Base-by-base conservation (phyloP, 92 coral and sea anemone genomes). In the Epizoanthus illoricatus region DNA sequence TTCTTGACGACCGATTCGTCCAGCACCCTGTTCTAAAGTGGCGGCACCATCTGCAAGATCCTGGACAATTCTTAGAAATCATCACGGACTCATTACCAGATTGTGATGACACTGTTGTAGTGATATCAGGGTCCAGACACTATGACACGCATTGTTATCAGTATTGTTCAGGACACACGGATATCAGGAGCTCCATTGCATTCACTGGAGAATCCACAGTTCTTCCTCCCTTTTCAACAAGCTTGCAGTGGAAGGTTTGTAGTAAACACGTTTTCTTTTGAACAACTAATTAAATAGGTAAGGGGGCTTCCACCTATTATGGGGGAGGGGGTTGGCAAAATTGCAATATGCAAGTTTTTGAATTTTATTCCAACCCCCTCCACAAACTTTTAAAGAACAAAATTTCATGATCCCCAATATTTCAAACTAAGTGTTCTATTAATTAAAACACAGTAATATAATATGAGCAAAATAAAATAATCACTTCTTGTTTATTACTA, bases 11-110 rank as follows among this genome's bases (percentile, higher is more conserved):
- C 40, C 86, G 99, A 60, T 94, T 86, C 74, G 85, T 91, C 6
- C 97, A 97, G 28, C 90, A 90, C 66, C 99, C 99, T 11, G 90
- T 93, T 54, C 87, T 97, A 7, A 97, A 91, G 83, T 93, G 98
- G 99, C 92, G 89, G 11, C 99, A 97, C 65, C 95, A 94, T 40
- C 87, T 90, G 2, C 90, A 88, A 64, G 88, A 85, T 70, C 92
- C 98, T 12, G 86, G 80, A 9, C 97, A 97, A 85, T 87, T 90
- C 59, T 86, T 97, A 68, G 84, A 87, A 24, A 84, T 94, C 18
- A 60, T 83, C 69, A 69, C 80, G 57, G 83, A 84, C 74, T 85
- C 75, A 11, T 43, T 87, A n/a, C 89, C 93, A 61, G 87, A 81
- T 10, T 86, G 94, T 65, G 66, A 72, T 62, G 98, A 95, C 60